phyloP scores from a whole-genome alignment of 2,113 vertebrate species.

The Prietella phreatophila region DNA sequence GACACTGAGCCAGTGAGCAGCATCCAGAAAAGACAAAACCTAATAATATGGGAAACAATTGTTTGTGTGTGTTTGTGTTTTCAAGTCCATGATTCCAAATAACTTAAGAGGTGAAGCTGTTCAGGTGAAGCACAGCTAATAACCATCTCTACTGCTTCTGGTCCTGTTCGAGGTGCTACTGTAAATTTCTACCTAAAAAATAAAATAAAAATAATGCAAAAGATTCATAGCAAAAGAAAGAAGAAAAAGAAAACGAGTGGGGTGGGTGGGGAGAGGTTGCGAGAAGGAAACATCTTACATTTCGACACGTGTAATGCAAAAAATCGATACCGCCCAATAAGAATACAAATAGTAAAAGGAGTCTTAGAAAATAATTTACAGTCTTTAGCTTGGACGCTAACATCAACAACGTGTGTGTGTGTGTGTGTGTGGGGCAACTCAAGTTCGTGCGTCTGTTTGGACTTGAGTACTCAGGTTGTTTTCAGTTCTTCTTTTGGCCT shows the following conservation, averaged over 20 bases:
- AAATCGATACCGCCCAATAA: constrained; percentile 52
- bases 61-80: neutral
- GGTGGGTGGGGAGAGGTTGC: neutral
- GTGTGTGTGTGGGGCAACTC: constrained; percentile 23
- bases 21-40: constrained; percentile 46
- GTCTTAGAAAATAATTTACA: constrained; percentile 68
- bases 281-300: constrained; percentile 45
- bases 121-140: constrained; percentile 11
- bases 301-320: constrained; percentile 54
- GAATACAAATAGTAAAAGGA: constrained; percentile 62
- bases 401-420: constrained; percentile 18
- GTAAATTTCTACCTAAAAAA: constrained; percentile 27
- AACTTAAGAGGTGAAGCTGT: constrained; percentile 54
- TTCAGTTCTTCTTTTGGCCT: constrained; percentile 77
- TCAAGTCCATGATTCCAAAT: constrained; percentile 61
- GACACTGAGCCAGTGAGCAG: constrained; percentile 41
- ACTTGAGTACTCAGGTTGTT: constrained; percentile 61
- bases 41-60: constrained; percentile 40
- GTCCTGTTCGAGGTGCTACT: constrained; percentile 46
- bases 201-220: constrained; percentile 16
- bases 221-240: constrained; percentile 42
- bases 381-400: constrained; percentile 54
- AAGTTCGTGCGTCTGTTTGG: constrained; percentile 43
- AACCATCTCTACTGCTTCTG: constrained; percentile 31
- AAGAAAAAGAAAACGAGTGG: neutral